Percentiles rank a stretch among this genome's conserved stretches.
phyloP scores from a whole-genome alignment of 2,113 vertebrate genomes.

The Macaca fascicularis region T2T-MFA8v1.1 NC_088381.1:78163501-78164000 shows the following conservation, averaged over 20 bases:
- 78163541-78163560: background rate
- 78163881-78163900: background rate
- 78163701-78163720: background rate
- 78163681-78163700: background rate
- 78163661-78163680: background rate
- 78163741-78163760: background rate
- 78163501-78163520: background rate
- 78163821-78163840: background rate
- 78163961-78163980: background rate
- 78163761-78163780: background rate
- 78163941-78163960: background rate
- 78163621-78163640: background rate
- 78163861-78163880: background rate
- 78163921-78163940: background rate
- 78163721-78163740: background rate
- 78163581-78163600: background rate
- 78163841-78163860: background rate
- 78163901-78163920: background rate
- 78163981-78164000: accelerated
- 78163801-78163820: background rate
- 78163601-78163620: too few relatives aligned
- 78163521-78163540: background rate
- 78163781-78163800: background rate
- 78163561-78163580: background rate
- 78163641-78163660: background rate